phyloP scores from a whole-genome alignment of 2,888 invertebrate genomes.

The Cantharis lateralis region DNA sequence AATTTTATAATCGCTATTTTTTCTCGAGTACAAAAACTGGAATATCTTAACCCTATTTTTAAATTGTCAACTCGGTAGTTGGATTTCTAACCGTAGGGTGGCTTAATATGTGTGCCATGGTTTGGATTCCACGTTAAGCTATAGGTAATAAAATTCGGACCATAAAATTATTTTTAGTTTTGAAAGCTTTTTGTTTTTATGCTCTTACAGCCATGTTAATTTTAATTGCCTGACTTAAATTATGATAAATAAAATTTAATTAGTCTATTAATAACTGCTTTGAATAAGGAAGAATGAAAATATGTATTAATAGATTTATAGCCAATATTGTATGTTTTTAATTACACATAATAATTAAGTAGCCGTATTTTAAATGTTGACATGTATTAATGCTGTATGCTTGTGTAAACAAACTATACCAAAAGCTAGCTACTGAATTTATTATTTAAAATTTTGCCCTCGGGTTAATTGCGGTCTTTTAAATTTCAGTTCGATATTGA shows the following conservation, averaged over 20 bases:
- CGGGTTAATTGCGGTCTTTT: not conserved
- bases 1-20: not conserved
- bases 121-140: not conserved
- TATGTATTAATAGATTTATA: not conserved
- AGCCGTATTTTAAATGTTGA: slow-evolving; percentile 10
- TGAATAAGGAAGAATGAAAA: not conserved
- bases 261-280: slow-evolving; percentile 5
- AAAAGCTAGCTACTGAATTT: not conserved
- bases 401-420: not conserved
- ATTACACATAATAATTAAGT: slow-evolving; percentile 10
- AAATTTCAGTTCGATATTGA: not conserved
- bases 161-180: not conserved
- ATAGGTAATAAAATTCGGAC: no score
- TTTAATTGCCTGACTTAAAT: not conserved
- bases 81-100: no score
- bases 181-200: not conserved
- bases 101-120: no score
- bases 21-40: no score
- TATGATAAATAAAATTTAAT: not conserved
- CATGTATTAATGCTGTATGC: slow-evolving; percentile 13
- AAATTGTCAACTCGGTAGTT: no score
- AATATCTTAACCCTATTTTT: not conserved
- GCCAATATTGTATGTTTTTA: slow-evolving; percentile 4
- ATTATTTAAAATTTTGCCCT: not conserved
- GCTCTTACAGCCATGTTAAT: not conserved